Evolutionary conservation across 2,888 invertebrate genomes (phyloP).

Genomic region (Mimas tiliae): DNA sequence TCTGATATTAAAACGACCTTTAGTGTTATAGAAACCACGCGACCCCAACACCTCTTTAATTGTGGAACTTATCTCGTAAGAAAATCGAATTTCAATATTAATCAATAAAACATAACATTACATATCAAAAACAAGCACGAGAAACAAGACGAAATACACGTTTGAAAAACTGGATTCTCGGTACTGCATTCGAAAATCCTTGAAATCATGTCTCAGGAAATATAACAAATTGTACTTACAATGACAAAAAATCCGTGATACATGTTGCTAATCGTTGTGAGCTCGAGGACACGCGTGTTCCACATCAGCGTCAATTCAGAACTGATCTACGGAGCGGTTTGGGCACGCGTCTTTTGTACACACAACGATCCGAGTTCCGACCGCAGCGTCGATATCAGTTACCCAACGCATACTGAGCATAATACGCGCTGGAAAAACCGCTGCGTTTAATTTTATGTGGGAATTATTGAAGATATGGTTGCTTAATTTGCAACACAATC

Average conservation of each 20-base stretch:
- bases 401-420: background rate
- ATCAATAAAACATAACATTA: too few relatives aligned
- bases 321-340: background rate
- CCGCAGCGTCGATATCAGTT: background rate
- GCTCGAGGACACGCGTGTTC: background rate
- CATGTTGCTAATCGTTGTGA: background rate
- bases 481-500: too few relatives aligned
- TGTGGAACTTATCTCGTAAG: too few relatives aligned
- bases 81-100: too few relatives aligned
- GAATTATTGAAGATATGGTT: too few relatives aligned
- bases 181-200: slow-evolving; percentile 18
- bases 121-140: background rate
- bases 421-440: background rate
- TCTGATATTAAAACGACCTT: too few relatives aligned
- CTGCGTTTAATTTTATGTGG: background rate
- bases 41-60: too few relatives aligned
- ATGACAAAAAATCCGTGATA: slow-evolving; percentile 21
- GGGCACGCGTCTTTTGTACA: slow-evolving; percentile 10
- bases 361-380: too few relatives aligned
- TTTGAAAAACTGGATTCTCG: slow-evolving; percentile 3
- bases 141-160: background rate
- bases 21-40: too few relatives aligned
- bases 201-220: slow-evolving; percentile 9
- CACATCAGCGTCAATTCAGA: background rate
- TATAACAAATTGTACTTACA: slow-evolving; percentile 31